phyloP scores from a whole-genome alignment of 2,113 vertebrate genomes.

The Gymnocephalus cernua region DNA sequence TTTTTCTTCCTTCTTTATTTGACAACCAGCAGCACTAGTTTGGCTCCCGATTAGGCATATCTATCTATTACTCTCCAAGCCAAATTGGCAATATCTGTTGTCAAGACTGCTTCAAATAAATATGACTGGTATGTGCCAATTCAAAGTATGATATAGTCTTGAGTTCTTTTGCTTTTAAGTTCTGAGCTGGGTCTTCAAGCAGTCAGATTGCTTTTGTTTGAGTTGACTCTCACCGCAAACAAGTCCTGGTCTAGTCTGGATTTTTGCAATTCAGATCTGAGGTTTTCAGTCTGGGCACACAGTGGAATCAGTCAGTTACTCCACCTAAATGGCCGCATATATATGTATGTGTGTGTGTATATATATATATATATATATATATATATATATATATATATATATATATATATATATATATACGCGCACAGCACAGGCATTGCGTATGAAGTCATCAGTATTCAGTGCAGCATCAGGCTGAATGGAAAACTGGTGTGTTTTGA shows the following conservation, averaged over 20 bases:
- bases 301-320: constrained; percentile 1
- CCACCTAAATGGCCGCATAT: constrained; percentile 8
- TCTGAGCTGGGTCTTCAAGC: background rate
- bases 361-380: no score
- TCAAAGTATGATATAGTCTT: constrained; percentile 7
- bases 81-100: constrained; percentile 42
- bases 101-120: constrained; percentile 33
- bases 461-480: constrained; percentile 59
- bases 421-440: background rate
- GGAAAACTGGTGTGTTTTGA: constrained; percentile 53
- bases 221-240: background rate
- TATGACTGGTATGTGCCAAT: constrained; percentile 29
- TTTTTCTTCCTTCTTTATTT: constrained; percentile 50
- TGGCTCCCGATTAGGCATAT: constrained; percentile 22
- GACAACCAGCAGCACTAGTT: constrained; percentile 35
- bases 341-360: no score
- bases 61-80: constrained; percentile 6
- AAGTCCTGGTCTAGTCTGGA: background rate
- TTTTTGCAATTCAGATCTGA: constrained; percentile 8
- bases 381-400: no score
- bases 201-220: background rate
- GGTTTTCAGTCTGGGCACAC: background rate
- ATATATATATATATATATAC: no score
- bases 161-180: background rate
- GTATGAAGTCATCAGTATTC: constrained; percentile 74